These are phyloP conservation scores for Phaetusa simplex DNA, from an alignment of 2,113 vertebrate species.

Conservation along the genomic window DNA sequence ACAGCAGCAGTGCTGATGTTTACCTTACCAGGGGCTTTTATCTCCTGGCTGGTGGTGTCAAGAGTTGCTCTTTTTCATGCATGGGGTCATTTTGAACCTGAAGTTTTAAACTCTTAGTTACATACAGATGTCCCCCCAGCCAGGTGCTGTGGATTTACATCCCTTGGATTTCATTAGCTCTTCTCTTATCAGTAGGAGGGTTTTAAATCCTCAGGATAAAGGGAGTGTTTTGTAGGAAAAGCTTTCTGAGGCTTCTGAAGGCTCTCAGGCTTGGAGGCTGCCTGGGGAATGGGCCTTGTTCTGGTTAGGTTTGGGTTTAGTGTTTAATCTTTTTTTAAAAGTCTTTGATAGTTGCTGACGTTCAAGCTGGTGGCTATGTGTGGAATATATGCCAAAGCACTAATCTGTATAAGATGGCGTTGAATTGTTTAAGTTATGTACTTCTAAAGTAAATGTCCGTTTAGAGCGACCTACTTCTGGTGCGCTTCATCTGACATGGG, in stretches of 20 bases:
- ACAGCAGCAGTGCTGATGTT: not conserved
- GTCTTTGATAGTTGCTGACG: not conserved
- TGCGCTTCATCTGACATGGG: rapidly evolving
- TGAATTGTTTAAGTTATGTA: not conserved
- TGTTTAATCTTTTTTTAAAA: not conserved
- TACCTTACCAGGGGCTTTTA: not conserved
- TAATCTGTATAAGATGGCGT: not conserved
- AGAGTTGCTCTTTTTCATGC: not conserved
- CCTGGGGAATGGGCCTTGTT: not conserved
- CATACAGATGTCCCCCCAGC: not conserved
- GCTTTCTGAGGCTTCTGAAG: not conserved
- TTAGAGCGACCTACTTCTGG: not conserved
- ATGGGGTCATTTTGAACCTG: not conserved
- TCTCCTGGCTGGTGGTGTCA: not conserved
- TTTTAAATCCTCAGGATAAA: not conserved
- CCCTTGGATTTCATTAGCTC: not conserved
- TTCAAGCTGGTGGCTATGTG: not conserved
- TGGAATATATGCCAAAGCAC: not conserved
- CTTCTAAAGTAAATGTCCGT: not conserved
- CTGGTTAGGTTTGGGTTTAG: not conserved
- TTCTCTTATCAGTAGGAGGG: not conserved
- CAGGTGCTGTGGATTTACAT: not conserved
- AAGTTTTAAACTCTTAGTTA: not conserved
- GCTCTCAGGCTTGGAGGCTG: rapidly evolving
- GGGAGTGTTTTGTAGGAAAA: not conserved